Conservation (phyloP, 1,140 invertebrate genomes). For the Drosophila nigromelanica region DNA sequence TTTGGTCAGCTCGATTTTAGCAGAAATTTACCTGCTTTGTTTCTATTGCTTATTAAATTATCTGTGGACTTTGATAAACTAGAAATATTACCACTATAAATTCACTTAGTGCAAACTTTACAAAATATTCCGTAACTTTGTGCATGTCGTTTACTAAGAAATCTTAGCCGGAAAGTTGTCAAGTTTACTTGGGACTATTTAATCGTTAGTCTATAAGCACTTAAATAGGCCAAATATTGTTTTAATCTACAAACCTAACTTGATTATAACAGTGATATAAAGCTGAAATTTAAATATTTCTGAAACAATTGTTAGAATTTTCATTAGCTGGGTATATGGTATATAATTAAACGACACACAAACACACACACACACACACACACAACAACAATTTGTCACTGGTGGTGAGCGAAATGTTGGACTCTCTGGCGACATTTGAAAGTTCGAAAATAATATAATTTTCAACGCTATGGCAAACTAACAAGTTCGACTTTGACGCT, state of each 20-base stretch:
- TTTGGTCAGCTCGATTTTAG: background rate
- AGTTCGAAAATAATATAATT: conserved; percentile 80
- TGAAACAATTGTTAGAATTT: conserved; percentile 33
- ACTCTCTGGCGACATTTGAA: conserved; percentile 78
- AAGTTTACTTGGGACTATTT: conserved; percentile 9
- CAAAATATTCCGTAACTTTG: conserved; percentile 6
- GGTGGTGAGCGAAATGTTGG: conserved; percentile 48
- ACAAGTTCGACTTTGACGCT: conserved; percentile 66
- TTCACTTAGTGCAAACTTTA: conserved; percentile 5
- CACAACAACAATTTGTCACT: conserved; percentile 54
- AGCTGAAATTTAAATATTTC: conserved; percentile 15
- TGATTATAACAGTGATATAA: background rate
- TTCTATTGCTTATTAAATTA: conserved; percentile 4
- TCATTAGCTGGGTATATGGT: conserved; percentile 46
- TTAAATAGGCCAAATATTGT: background rate
- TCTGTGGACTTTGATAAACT: background rate
- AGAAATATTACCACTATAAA: conserved; percentile 9
- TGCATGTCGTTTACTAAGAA: background rate
- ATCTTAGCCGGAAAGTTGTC: background rate
- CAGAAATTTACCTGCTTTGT: background rate
- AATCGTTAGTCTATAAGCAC: background rate
- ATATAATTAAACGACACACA: conserved; percentile 55
- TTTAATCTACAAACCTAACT: background rate
- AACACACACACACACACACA: conserved; percentile 35
- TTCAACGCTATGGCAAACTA: conserved; percentile 77